phyloP scores from a whole-genome alignment of 2,113 vertebrate genomes.

The Melanostigma gelatinosum region DNA sequence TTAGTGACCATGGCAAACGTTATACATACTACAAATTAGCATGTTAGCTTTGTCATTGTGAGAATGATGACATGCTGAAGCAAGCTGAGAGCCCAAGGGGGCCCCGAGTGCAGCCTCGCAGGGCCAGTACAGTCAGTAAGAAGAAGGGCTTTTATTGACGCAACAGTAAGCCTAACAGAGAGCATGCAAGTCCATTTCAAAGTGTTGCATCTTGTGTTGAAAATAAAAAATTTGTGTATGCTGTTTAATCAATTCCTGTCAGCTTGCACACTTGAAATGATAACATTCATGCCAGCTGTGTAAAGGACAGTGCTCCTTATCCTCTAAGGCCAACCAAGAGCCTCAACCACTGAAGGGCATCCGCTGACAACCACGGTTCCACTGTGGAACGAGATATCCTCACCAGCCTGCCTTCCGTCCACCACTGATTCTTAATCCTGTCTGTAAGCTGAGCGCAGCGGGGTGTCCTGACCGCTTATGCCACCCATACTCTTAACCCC shows the following conservation, averaged over 20 bases:
- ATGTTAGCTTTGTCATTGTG: not conserved
- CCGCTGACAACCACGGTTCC: constrained; percentile 44
- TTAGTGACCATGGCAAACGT: not conserved
- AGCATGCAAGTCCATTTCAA: not conserved
- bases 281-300: constrained; percentile 11
- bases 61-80: not conserved
- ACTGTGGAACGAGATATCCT: constrained; percentile 34
- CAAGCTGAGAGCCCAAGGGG: not conserved
- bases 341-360: constrained; percentile 22
- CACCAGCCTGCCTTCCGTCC: constrained; percentile 61
- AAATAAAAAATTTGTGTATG: not conserved
- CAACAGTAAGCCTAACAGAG: not conserved
- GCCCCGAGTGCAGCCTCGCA: no score
- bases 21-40: not conserved
- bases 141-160: not conserved
- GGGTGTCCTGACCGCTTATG: constrained; percentile 69
- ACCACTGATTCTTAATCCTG: constrained; percentile 67
- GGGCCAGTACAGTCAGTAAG: not conserved
- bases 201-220: constrained; percentile 8
- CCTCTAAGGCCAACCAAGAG: constrained; percentile 25
- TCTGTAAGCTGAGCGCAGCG: constrained; percentile 63
- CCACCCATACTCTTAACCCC: constrained; percentile 74
- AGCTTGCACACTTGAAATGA: not conserved
- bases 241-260: constrained; percentile 26
- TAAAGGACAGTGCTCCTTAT: constrained; percentile 32